Base-by-base conservation (phyloP, 2,113 vertebrate species). In the Clarias magur region DNA sequence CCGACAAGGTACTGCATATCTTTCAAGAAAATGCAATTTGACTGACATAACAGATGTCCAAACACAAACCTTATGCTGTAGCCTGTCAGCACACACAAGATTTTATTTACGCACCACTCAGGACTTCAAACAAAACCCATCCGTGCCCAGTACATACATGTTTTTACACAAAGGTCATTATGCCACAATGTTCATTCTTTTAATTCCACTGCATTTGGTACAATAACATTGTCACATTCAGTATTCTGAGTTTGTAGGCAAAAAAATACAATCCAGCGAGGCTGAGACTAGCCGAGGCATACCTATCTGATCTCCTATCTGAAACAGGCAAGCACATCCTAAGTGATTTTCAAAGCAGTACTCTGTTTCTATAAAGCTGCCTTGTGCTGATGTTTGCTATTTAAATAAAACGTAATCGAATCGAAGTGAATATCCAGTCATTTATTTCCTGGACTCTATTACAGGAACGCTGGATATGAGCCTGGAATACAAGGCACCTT, bases 231-330 rank as follows among this genome's bases (percentile, higher is more conserved):
- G 70, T 42, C 8, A 3, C 42, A 3, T 53, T 25, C 19, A 48
- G 11, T 15, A 76, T 76, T 54, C 3, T 76, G 23, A 53, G n/a
- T 38, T 21, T 73, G 9, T 10, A 5, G 17, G 38, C 2, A 34
- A 6, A 68, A 16, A 17, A 19, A n/a, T n/a, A n/a, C 1, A 27
- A 27, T 1, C 7, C 5, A n/a, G 3, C 12, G n/a, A 19, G n/a
- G 16, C 15, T 79, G n/a, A 79, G n/a, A 79, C 76, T 79, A 79
- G n/a, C 76, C 19, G 53, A 30, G 15, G 54, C n/a, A 57, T 79
- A 30, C 27, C n/a, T 19, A 79, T 7, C 76, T 30, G n/a, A 57
- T 57, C 25, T 79, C n/a, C 76, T n/a, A n/a, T n/a, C n/a, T 79
- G 15, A 17, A 57, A 57, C 76, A 27, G 13, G 16, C 12, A 13